Evolutionary conservation across 1,140 invertebrate species (phyloP).

Genomic region (Phortica variegata): DNA sequence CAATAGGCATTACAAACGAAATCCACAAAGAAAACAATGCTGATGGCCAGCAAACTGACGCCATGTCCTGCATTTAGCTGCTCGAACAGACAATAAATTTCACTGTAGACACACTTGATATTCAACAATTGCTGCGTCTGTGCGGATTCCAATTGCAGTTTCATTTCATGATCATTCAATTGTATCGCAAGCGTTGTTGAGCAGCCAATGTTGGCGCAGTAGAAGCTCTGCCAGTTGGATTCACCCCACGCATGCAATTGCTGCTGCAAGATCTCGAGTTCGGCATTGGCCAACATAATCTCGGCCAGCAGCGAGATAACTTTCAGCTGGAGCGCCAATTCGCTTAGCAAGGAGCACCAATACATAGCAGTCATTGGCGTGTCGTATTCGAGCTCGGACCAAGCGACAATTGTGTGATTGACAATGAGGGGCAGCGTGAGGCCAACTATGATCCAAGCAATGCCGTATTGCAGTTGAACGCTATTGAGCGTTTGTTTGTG

Average conservation of each 20-base stretch:
- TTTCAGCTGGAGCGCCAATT: conserved; percentile 27
- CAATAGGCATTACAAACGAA: conserved; percentile 39
- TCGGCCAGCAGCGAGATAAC: conserved; percentile 24
- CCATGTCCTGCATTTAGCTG: conserved; percentile 27
- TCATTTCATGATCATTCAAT: background rate
- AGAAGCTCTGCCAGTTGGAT: too few relatives aligned
- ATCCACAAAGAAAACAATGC: conserved; percentile 28
- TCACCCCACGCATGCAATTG: too few relatives aligned
- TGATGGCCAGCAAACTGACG: conserved; percentile 27
- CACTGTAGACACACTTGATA: too few relatives aligned
- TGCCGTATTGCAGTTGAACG: background rate
- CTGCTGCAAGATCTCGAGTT: background rate
- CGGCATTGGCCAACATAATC: conserved; percentile 23
- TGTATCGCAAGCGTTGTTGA: conserved; percentile 9
- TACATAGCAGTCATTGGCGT: conserved; percentile 7
- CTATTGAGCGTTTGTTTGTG: too few relatives aligned
- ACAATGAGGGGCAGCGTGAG: conserved; percentile 7
- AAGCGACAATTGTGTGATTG: conserved; percentile 1
- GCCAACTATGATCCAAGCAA: background rate
- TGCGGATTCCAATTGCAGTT: conserved; percentile 4
- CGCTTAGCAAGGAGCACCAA: conserved; percentile 15
- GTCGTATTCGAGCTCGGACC: background rate
- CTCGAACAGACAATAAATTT: conserved; percentile 16
- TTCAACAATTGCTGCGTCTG: too few relatives aligned
- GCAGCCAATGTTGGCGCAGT: too few relatives aligned